These are phyloP conservation scores for Drosophila multiciliata DNA, from an alignment of 2,888 invertebrate species.

Conservation along the genomic window DNA sequence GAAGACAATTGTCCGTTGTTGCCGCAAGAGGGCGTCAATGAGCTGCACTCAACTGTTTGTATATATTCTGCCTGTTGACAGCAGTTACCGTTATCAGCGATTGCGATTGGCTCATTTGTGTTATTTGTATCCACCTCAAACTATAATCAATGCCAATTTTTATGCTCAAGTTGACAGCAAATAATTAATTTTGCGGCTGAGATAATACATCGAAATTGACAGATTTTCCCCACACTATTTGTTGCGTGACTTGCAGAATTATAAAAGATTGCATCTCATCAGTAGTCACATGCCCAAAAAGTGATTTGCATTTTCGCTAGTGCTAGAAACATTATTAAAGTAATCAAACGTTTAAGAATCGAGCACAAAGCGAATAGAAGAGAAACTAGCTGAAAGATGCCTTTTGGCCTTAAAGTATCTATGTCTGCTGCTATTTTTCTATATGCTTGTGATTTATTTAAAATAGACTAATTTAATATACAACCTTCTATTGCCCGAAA, in stretches of 20 bases:
- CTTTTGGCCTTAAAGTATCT: neutral
- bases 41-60: neutral
- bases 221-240: conserved; percentile 7
- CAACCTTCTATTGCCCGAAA: neutral
- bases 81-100: neutral
- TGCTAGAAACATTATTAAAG: neutral
- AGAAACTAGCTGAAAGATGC: neutral
- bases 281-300: conserved; percentile 2
- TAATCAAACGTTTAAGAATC: neutral
- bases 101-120: conserved; percentile 22
- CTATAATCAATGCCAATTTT: conserved; percentile 51
- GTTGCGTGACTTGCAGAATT: conserved; percentile 12
- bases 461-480: neutral
- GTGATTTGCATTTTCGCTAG: neutral
- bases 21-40: conserved; percentile 43
- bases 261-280: conserved; percentile 39
- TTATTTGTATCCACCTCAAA: conserved; percentile 49
- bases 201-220: conserved; percentile 30
- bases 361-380: neutral
- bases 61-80: neutral
- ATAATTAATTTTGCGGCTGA: neutral
- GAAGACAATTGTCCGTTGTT: conserved; percentile 5
- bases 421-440: neutral
- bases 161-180: conserved; percentile 31
- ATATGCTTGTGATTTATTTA: conserved; percentile 35